Conservation (phyloP, 2,888 invertebrate genomes). For the Pachliopta kotzebuea region DNA sequence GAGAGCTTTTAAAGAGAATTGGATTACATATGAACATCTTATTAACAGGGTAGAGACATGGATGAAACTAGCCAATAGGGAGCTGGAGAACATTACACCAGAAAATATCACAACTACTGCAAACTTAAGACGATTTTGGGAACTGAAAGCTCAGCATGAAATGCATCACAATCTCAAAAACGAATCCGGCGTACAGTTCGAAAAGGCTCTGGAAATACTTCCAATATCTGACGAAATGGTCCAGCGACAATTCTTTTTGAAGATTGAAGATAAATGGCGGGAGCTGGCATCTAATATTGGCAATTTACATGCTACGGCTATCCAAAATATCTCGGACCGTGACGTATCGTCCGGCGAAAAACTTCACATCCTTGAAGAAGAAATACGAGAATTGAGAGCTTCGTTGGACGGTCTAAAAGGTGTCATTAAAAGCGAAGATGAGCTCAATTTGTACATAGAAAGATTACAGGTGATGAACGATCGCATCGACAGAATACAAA, state of each 20-base stretch:
- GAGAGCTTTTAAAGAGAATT: slow-evolving; percentile 88
- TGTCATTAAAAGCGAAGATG: slow-evolving; percentile 91
- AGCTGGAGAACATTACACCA: slow-evolving; percentile 83
- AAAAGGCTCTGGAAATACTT: slow-evolving; percentile 88
- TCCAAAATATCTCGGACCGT: slow-evolving; percentile 86
- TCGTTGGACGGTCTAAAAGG: slow-evolving; percentile 87
- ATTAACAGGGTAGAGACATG: slow-evolving; percentile 88
- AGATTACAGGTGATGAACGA: slow-evolving; percentile 88
- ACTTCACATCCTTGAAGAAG: slow-evolving; percentile 86
- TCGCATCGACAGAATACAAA: slow-evolving; percentile 88
- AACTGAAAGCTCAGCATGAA: slow-evolving; percentile 92
- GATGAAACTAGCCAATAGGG: slow-evolving; percentile 87
- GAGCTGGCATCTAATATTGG: slow-evolving; percentile 83
- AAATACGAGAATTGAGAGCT: slow-evolving; percentile 86
- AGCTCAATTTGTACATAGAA: slow-evolving; percentile 89
- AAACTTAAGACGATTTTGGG: slow-evolving; percentile 92
- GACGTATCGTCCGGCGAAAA: slow-evolving; percentile 88
- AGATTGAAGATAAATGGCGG: slow-evolving; percentile 89
- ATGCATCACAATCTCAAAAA: slow-evolving; percentile 88
- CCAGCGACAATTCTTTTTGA: slow-evolving; percentile 88
- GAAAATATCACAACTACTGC: slow-evolving; percentile 83
- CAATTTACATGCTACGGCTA: slow-evolving; percentile 83
- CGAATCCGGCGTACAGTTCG: slow-evolving; percentile 86
- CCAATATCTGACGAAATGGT: slow-evolving; percentile 92
- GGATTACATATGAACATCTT: slow-evolving; percentile 87